Base-by-base conservation (phyloP, 2,888 invertebrate genomes). In the Synanthedon andrenaeformis region DNA sequence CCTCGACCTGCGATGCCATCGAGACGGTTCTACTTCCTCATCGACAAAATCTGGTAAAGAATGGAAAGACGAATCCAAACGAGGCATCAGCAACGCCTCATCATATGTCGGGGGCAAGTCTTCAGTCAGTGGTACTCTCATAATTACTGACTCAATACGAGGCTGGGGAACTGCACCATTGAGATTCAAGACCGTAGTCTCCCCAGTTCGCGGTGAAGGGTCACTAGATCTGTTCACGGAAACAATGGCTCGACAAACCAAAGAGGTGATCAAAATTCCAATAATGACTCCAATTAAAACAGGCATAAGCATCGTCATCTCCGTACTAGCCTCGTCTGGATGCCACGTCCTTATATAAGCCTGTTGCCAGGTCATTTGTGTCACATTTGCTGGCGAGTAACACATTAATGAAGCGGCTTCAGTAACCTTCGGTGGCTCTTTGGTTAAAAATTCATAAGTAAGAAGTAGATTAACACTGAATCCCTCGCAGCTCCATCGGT, bases 401-500 rank as follows among this genome's bases (percentile, higher is more conserved):
- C 94, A 94, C 53, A 91, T 89, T 51, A 93, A 69, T 8, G 88
- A 79, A 8, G 73, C 73, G 10, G 58, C 70, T 48, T 82, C 82
- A 11, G 63, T 66, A 2, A 87, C 83, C 62, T 89, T 91, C 0
- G 86, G 65, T 1, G 91, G 90, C 5, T 85, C 82, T 35, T 82
- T 80, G 0, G 89, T 90, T 50, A 94, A 68, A 74, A 82, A 93
- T 42, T 89, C 86, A 59, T 90, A 93, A 50, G 91, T 90, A 1
- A 89, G 74, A 45, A 90, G 76, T 51, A 94, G 87, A 51, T 90
- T 86, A 0, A 76, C 66, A 54, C 87, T 84, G 45, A 87, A 81
- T 59, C 93, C 94, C 55, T 92, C 91, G 67, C 94, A 94, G 59
- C 90, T 89, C 94, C 94, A 94, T 1, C 92, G 91, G 81, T 94